Evolutionary conservation across 2,888 invertebrate genomes (phyloP), one percentile per base, ranked within the genome.

Genomic region (Fragum sueziense): DNA sequence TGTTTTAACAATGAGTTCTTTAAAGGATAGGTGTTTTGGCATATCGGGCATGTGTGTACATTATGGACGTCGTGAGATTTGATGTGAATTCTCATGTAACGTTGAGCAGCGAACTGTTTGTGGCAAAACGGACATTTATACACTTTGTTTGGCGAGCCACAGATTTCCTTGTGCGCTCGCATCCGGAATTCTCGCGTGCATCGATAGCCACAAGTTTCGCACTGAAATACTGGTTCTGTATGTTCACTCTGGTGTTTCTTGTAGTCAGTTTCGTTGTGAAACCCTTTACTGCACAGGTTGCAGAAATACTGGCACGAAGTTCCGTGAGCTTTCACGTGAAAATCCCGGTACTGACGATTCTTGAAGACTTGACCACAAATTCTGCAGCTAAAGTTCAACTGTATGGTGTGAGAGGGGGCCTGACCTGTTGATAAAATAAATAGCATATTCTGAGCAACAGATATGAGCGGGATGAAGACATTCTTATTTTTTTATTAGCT

Each of bases 1-100:
- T 80, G 80, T 70, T 80, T 80, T n/a, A 80, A 41, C 25, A 80
- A 33, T 2, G 80, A 80, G 41, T 80, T 80, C 57, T 80, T 80
- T 67, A 80, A 47, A 27, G 80, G 80, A 62, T 80, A 80, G 25
- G 76, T 70, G 51, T 80, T 80, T 17, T 72, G 76, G 54, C 80
- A 80, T 33, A 65, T 61, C 11, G 80, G 80, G 22, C 80, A 80
- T 11, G 76, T 76, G 52, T 80, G 76, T 4, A 80, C 62, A 68
- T 80, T 80, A 9, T 65, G 70, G n/a, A 61, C 68, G 34, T 80
- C 80, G 57, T 80, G 80, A 33, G 80, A 80, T 70, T 80, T 80
- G 52, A 80, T 76, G 29, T 80, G 80, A 25, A 80, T 75, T 27
- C 70, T 52, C 70, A 80, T 70, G 37, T 80, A 80, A 20, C 80